Percentiles rank a stretch among this genome's conserved stretches.
phyloP scores from a whole-genome alignment of 2,113 vertebrate species.

The Xenopus tropicalis region UCB_Xtro_10.0 CM004451.2:66199501-66200000 shows the following conservation, averaged over 20 bases:
- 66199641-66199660: not conserved
- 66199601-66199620: no score
- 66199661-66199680: not conserved
- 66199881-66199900: no score
- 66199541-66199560: no score
- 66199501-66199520: no score
- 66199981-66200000: slow-evolving; percentile 12
- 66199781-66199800: slow-evolving; percentile 44
- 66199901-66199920: no score
- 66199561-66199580: no score
- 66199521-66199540: no score
- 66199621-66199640: not conserved
- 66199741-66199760: slow-evolving; percentile 39
- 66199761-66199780: slow-evolving; percentile 32
- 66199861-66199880: not conserved
- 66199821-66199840: slow-evolving; percentile 27
- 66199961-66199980: not conserved
- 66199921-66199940: no score
- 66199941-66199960: not conserved
- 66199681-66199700: slow-evolving; percentile 13
- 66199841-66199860: slow-evolving; percentile 16
- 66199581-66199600: no score
- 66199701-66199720: slow-evolving; percentile 1
- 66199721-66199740: slow-evolving; percentile 39
- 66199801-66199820: slow-evolving; percentile 27